Evolutionary conservation across 2,113 vertebrate genomes (phyloP).

Genomic region (Mustela nigripes): DNA sequence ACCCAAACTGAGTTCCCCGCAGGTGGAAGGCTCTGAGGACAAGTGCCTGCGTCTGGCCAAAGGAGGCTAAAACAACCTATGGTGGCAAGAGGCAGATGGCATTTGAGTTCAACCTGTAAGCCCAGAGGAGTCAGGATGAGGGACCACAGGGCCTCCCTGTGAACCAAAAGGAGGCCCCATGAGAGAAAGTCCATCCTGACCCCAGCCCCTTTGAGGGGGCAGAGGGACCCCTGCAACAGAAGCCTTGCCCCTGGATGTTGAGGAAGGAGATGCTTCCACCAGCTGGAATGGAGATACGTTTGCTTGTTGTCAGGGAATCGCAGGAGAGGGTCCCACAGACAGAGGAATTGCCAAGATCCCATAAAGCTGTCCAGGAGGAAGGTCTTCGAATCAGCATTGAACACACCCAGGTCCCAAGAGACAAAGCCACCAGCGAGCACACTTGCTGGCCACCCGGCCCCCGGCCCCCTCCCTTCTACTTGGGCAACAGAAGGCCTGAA

Average conservation of each 20-base stretch:
- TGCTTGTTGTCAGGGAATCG: not conserved
- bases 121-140: not conserved
- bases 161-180: not conserved
- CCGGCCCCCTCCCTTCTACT: rapidly evolving
- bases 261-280: not conserved
- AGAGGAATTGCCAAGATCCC: not conserved
- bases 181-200: not conserved
- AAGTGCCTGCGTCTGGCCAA: not conserved
- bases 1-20: not conserved
- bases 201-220: not conserved
- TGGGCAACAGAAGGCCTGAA: not conserved
- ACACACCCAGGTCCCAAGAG: not conserved
- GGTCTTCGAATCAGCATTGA: not conserved
- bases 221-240: not conserved
- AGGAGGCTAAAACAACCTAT: not conserved
- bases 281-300: not conserved
- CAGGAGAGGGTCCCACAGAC: not conserved
- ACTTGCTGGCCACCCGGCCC: not conserved
- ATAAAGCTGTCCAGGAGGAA: not conserved
- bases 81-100: not conserved
- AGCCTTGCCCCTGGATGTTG: not conserved
- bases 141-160: rapidly evolving
- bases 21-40: not conserved
- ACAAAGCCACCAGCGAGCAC: not conserved
- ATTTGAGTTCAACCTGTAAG: not conserved